Evolutionary conservation across 2,797 vertebrate genomes (phyloP).

Genomic region (Pseudochirops corinnae): DNA sequence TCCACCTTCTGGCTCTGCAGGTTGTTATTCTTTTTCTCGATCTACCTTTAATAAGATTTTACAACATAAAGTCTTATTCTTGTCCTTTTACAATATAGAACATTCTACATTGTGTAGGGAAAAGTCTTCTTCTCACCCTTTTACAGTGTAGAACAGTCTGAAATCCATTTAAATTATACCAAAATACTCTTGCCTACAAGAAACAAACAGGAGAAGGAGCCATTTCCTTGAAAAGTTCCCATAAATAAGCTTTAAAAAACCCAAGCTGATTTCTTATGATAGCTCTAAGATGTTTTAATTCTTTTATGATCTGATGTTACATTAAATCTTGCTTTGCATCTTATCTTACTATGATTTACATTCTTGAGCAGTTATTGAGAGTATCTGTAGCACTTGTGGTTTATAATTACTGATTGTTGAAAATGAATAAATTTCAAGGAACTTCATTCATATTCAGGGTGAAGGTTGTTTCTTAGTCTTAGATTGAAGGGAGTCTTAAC

Average conservation of each 20-base stretch:
- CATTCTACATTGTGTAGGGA: too few species aligned
- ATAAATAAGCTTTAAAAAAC: background rate
- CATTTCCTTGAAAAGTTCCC: background rate
- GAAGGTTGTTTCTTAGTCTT: too few species aligned
- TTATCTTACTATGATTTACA: background rate
- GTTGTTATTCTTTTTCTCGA: slow-evolving; percentile 77
- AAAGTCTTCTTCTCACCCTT: slow-evolving; percentile 2
- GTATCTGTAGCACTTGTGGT: background rate
- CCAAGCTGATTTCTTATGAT: background rate
- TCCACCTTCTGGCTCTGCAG: slow-evolving; percentile 97
- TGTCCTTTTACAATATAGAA: background rate
- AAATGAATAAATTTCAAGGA: too few species aligned
- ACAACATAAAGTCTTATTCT: slow-evolving; percentile 12
- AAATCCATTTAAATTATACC: slow-evolving; percentile 19
- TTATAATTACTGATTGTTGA: background rate
- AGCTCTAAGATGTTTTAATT: slow-evolving; percentile 25
- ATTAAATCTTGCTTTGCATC: background rate
- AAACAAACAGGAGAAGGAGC: background rate
- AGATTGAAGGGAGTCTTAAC: background rate
- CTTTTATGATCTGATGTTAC: background rate
- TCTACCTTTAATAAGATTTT: background rate
- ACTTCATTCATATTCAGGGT: too few species aligned
- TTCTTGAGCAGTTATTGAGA: background rate
- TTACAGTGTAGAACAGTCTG: background rate
- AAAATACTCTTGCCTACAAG: background rate